These are phyloP conservation scores for Taurulus bubalis DNA, from an alignment of 2,113 vertebrate genomes.

Conservation along the genomic window DNA sequence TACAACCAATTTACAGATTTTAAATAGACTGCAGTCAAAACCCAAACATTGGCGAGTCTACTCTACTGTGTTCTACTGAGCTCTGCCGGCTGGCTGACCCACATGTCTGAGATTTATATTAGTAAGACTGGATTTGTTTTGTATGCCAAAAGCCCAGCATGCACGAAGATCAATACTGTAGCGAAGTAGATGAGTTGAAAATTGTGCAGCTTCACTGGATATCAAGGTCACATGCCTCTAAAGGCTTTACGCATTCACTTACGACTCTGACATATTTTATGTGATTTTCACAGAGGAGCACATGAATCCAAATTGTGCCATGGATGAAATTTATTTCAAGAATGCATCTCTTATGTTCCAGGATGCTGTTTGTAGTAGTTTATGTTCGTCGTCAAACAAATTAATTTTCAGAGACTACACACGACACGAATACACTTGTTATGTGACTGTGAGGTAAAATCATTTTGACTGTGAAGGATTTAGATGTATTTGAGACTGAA, in stretches of 20 bases:
- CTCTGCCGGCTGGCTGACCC: conserved; percentile 24
- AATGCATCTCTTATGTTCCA: neutral
- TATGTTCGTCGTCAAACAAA: neutral
- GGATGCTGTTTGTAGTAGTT: neutral
- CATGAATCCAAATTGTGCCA: no score
- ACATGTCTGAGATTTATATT: conserved; percentile 37
- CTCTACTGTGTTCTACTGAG: conserved; percentile 1
- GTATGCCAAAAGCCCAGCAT: conserved; percentile 32
- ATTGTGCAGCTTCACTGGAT: conserved; percentile 30
- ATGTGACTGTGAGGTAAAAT: neutral
- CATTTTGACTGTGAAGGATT: neutral
- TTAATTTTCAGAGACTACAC: neutral
- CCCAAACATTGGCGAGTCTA: conserved; percentile 2
- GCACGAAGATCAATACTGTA: conserved; percentile 40
- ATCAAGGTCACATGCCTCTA: conserved; percentile 39
- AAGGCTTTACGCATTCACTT: conserved; percentile 5
- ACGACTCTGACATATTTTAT: neutral
- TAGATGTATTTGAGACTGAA: neutral
- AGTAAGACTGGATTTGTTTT: conserved; percentile 33
- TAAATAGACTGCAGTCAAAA: conserved; percentile 20
- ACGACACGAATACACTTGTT: neutral
- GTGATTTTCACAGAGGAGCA: conserved; percentile 11
- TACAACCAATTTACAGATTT: conserved; percentile 6
- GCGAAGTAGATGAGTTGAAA: conserved; percentile 36
- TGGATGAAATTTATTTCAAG: neutral